These are phyloP conservation scores for Phymatocera aterrima DNA, from an alignment of 2,888 invertebrate genomes.

Conservation along the genomic window DNA sequence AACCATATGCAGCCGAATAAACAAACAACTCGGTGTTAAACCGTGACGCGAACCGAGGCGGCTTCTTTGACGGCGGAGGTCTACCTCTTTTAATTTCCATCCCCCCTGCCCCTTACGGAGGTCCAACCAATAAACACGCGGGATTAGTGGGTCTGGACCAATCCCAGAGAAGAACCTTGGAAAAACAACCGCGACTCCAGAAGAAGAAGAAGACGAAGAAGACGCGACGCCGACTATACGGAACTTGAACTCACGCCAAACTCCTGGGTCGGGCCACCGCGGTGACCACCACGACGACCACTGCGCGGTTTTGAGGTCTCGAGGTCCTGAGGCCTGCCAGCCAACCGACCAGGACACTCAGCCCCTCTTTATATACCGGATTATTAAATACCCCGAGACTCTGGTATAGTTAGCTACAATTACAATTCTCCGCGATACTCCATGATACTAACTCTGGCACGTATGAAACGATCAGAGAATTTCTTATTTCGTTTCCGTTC, in stretches of 20 bases:
- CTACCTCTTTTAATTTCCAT: constrained; percentile 49
- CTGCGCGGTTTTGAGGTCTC: constrained; percentile 43
- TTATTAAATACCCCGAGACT: constrained; percentile 70
- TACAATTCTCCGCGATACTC: background rate
- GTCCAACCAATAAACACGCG: constrained; percentile 59
- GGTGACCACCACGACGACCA: constrained; percentile 35
- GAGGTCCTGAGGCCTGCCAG: constrained; percentile 7
- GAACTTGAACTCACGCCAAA: constrained; percentile 62
- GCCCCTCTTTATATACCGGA: constrained; percentile 70
- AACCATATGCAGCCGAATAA: constrained; percentile 72
- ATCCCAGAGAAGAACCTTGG: constrained; percentile 53
- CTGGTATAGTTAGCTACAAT: constrained; percentile 10
- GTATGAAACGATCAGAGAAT: background rate
- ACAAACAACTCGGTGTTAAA: constrained; percentile 59
- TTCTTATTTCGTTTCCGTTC: too few species aligned
- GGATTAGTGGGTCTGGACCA: constrained; percentile 55
- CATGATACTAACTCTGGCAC: background rate
- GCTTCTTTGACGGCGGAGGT: constrained; percentile 63
- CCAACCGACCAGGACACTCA: constrained; percentile 65
- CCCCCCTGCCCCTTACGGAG: constrained; percentile 2
- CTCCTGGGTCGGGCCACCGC: constrained; percentile 45
- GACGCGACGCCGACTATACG: constrained; percentile 49
- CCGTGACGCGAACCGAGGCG: constrained; percentile 60
- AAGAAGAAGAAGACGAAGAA: too few species aligned
- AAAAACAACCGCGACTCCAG: constrained; percentile 60